These are phyloP conservation scores for Trididemnum nubilum DNA, from an alignment of 23 tunicate species.

Conservation along the genomic window DNA sequence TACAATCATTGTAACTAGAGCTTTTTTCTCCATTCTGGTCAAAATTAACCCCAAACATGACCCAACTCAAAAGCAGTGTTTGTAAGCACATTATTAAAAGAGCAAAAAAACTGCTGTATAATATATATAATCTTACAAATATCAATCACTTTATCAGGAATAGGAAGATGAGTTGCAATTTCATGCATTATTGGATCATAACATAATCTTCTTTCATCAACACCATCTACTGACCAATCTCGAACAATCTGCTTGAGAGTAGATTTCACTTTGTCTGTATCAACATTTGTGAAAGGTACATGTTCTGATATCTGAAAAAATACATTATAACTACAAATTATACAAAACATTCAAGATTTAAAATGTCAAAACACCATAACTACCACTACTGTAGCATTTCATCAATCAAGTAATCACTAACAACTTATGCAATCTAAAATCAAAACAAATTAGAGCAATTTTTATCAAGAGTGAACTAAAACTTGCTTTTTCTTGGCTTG, in stretches of 20 bases:
- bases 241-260: constrained; percentile 95
- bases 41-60: no score
- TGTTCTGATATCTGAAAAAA: constrained; percentile 24
- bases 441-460: no score
- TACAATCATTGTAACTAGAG: no score
- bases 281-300: constrained; percentile 51
- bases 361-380: background rate
- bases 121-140: no score
- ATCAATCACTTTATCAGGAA: constrained; percentile 12
- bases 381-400: background rate
- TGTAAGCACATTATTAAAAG: no score
- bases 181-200: constrained; percentile 81
- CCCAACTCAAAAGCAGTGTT: no score
- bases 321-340: no score
- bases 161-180: constrained; percentile 37
- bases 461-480: no score
- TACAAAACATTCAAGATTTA: background rate
- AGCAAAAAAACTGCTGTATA: no score
- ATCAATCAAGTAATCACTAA: background rate
- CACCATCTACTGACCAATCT: constrained; percentile 94
- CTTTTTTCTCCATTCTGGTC: no score
- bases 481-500: no score
- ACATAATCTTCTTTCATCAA: constrained; percentile 54
- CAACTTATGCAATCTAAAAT: no score
- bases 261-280: constrained; percentile 80